A percentile compares a stretch with the other conserved stretches of the same genome.
phyloP scores from a whole-genome alignment of 2,888 invertebrate species.

The Lasioglossum malachurum region DNA sequence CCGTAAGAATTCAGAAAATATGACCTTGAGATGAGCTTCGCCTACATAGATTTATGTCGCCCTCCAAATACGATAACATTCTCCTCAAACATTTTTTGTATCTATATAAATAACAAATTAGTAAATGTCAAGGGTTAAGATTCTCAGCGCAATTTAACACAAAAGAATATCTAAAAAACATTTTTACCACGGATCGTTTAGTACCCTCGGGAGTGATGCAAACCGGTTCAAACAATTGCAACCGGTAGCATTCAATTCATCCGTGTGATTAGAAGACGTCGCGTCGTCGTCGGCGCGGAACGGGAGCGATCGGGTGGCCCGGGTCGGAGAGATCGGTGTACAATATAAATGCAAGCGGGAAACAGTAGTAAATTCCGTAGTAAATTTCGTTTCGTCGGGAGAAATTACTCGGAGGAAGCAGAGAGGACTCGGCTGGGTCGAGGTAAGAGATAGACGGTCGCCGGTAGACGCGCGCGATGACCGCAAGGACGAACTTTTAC shows the following conservation, averaged over 20 bases:
- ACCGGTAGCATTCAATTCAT: constrained; percentile 19
- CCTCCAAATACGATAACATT: no score
- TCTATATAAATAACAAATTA: no score
- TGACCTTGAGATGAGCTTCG: no score
- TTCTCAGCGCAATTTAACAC: no score
- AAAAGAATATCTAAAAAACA: not conserved
- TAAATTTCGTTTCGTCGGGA: constrained; percentile 34
- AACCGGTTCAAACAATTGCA: not conserved
- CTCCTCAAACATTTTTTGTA: no score
- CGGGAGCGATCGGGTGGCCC: not conserved
- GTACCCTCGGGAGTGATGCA: not conserved
- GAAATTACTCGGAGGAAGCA: constrained; percentile 48
- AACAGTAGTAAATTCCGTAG: constrained; percentile 49
- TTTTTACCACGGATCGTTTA: not conserved
- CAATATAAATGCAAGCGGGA: constrained; percentile 36
- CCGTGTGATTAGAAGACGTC: not conserved
- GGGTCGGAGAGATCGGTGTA: constrained; percentile 6
- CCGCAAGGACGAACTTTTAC: constrained; percentile 80
- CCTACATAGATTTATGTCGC: no score
- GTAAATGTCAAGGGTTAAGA: no score
- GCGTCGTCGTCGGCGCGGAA: not conserved
- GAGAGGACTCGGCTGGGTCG: constrained; percentile 8
- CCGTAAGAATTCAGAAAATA: no score
- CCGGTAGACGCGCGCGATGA: constrained; percentile 68
- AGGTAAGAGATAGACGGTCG: constrained; percentile 57